Evolutionary conservation across 2,888 invertebrate species (phyloP), one percentile per base, ranked within the genome.

Genomic region (Nephrocerus scutellatus): DNA sequence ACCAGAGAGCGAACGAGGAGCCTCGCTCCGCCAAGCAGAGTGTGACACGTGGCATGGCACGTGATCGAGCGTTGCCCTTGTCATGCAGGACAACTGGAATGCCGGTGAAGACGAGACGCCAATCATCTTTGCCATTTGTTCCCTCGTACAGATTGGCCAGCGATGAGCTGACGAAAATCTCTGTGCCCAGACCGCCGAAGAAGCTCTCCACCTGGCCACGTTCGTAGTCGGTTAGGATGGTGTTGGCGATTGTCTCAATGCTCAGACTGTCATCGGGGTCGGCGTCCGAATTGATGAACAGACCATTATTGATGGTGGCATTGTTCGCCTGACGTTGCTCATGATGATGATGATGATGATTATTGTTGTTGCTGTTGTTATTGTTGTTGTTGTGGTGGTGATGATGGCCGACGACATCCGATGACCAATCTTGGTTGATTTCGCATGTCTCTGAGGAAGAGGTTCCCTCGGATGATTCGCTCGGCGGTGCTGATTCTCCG

Each of bases 1-100:
- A 76, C 87, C 87, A 88, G 15, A 89, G 67, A 39, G 81, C 79
- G 64, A 89, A 86, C 39, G 84, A 84, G 2, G 86, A 84, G 12
- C 87, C 86, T 21, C 82, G 74, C 61, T 86, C 85, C 3, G 84
- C 83, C 34, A 86, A 62, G 4, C 83, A 73, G 25, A 86, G 75
- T 47, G 81, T 79, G 9, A 86, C 77, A 16, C 77, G 74, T 20
- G 82, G 73, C 53, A 79, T 77, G 44, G 75, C 72, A 40, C 84
- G 70, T 14, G 82, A 76, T 38, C 80, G 71, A 9, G 84, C 81
- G 55, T 82, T 82, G 1, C 87, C 88, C 26, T 77, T 75, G 66
- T 88, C 85, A 42, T 86, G 72, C 6, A 88, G 70, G 9, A 88
- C 73, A 4, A 86, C 78, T 0, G 86, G 87, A 36, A 88, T 80